Conservation (phyloP, 1,140 invertebrate genomes). For the Nilaparvata lugens region DNA sequence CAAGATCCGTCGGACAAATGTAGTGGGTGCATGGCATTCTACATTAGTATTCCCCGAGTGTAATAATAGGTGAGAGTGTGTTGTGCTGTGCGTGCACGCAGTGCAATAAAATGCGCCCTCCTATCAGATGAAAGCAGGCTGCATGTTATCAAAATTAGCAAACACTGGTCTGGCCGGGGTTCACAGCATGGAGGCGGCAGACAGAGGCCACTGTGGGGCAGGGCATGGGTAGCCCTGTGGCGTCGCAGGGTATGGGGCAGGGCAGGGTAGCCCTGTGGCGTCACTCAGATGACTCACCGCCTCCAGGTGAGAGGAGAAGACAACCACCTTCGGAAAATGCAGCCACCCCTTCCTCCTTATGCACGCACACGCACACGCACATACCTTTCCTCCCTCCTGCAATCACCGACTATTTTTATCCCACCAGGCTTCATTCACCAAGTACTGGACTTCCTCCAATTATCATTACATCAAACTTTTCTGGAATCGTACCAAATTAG, state of each 20-base stretch:
- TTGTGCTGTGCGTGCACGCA: not conserved
- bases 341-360: not conserved
- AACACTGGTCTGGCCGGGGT: not conserved
- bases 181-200: too few relatives aligned
- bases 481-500: too few relatives aligned
- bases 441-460: too few relatives aligned
- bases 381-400: not conserved
- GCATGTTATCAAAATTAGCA: conserved; percentile 4
- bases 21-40: too few relatives aligned
- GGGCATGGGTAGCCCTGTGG: too few relatives aligned
- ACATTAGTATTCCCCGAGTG: too few relatives aligned
- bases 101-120: not conserved
- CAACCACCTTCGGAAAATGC: not conserved
- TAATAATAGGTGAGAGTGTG: too few relatives aligned
- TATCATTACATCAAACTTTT: too few relatives aligned
- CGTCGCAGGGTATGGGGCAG: too few relatives aligned
- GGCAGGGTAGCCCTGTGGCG: not conserved
- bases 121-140: not conserved
- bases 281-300: not conserved
- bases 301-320: not conserved
- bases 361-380: not conserved
- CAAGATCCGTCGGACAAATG: too few relatives aligned
- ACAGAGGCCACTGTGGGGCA: not conserved
- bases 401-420: too few relatives aligned
- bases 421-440: too few relatives aligned